Percentiles rank a stretch among this genome's conserved stretches.
Conservation (phyloP, 2,797 vertebrate species). For the Acipenser ruthenus region DNA sequence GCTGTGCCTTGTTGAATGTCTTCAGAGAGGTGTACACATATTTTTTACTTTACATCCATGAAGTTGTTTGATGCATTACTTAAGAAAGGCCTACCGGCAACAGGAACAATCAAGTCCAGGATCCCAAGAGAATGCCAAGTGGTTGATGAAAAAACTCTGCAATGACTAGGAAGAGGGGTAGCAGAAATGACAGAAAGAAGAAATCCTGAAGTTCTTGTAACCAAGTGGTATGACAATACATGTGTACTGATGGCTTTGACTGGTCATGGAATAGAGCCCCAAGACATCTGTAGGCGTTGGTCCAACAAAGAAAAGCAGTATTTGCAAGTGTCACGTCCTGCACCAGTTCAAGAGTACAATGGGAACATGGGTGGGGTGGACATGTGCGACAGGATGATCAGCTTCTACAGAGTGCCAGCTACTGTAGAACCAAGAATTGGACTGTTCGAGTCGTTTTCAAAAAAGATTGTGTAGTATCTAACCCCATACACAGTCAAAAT, state of each 20-base stretch:
- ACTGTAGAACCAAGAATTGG: constrained; percentile 11
- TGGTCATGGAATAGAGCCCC: constrained; percentile 11
- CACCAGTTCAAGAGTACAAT: constrained; percentile 14
- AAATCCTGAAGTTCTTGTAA: constrained; percentile 2
- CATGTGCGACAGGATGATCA: constrained; percentile 6
- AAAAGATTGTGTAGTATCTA: too few species aligned
- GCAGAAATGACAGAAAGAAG: constrained; percentile 10
- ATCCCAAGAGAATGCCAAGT: not conserved
- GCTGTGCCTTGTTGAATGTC: constrained; percentile 24
- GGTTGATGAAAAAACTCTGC: not conserved
- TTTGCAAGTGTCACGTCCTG: not conserved
- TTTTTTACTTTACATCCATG: constrained; percentile 15
- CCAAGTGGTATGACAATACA: constrained; percentile 15
- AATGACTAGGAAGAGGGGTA: constrained; percentile 2
- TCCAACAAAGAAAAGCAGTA: constrained; percentile 4
- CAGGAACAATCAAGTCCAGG: constrained; percentile 9
- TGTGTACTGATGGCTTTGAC: constrained; percentile 8
- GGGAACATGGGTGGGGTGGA: constrained; percentile 8
- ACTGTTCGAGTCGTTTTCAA: not conserved
- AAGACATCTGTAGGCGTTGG: not conserved
- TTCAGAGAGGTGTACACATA: constrained; percentile 12
- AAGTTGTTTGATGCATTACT: constrained; percentile 9
- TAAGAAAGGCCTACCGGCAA: constrained; percentile 2
- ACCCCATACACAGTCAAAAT: too few species aligned
- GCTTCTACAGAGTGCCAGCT: constrained; percentile 8